These are phyloP conservation scores for Sturmia bella DNA, from an alignment of 2,888 invertebrate species.

Conservation along the genomic window DNA sequence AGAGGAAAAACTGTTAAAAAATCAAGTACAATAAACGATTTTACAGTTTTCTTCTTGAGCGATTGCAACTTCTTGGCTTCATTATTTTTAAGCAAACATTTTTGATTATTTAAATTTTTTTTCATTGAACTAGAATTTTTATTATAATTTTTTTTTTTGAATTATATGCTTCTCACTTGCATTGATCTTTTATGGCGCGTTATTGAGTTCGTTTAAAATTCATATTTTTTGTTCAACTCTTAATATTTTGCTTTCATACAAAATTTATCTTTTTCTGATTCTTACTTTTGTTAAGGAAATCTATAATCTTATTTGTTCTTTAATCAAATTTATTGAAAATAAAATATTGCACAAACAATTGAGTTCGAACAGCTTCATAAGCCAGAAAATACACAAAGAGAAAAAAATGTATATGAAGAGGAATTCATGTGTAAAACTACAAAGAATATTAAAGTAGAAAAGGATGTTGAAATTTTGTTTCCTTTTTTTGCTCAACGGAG, in stretches of 20 bases:
- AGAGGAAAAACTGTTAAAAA: no score
- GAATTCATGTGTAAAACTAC: slow-evolving; percentile 69
- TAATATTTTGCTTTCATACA: background rate
- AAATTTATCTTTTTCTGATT: slow-evolving; percentile 26
- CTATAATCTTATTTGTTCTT: slow-evolving; percentile 66
- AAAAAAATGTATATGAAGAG: slow-evolving; percentile 27
- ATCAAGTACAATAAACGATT: no score
- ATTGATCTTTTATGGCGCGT: background rate
- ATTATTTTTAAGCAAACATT: no score
- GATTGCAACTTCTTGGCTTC: no score
- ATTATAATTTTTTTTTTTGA: background rate
- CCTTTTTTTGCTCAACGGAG: slow-evolving; percentile 54
- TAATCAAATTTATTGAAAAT: slow-evolving; percentile 68
- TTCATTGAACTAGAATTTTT: no score
- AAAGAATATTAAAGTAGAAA: slow-evolving; percentile 62
- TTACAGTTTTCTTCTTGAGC: no score
- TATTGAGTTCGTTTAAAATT: slow-evolving; percentile 54
- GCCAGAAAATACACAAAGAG: slow-evolving; percentile 1
- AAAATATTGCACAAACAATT: slow-evolving; percentile 65
- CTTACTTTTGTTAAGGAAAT: slow-evolving; percentile 40
- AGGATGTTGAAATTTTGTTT: slow-evolving; percentile 54
- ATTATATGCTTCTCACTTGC: background rate
- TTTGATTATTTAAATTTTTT: no score
- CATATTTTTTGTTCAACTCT: slow-evolving; percentile 8
- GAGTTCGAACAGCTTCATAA: slow-evolving; percentile 49